These are phyloP conservation scores for Pterobdella sp. DNA, from an alignment of 2,888 invertebrate species.

Conservation along the genomic window DNA sequence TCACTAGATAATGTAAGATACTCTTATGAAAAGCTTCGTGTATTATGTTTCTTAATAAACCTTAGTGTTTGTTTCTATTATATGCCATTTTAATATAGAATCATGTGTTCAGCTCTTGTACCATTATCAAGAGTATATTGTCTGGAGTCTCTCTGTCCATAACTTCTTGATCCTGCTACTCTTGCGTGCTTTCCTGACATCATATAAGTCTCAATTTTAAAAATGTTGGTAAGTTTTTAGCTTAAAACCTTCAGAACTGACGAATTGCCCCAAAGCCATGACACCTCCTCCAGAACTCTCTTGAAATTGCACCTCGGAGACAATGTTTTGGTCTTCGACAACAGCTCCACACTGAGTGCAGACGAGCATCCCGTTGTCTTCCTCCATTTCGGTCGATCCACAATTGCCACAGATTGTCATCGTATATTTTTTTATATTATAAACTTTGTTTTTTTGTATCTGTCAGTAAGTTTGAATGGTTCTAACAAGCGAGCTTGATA, in stretches of 20 bases:
- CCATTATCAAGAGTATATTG: conserved; percentile 82
- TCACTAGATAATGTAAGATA: not conserved
- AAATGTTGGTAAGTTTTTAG: too few species aligned
- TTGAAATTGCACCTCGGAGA: conserved; percentile 90
- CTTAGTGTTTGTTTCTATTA: too few species aligned
- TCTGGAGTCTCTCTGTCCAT: conserved; percentile 63
- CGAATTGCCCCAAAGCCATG: conserved; percentile 84
- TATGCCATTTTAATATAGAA: too few species aligned
- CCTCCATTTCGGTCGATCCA: conserved; percentile 72
- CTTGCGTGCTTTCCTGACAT: conserved; percentile 1
- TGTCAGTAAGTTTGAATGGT: too few species aligned
- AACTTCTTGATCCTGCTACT: conserved; percentile 13
- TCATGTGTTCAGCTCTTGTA: too few species aligned
- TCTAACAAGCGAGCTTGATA: too few species aligned
- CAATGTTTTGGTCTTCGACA: conserved; percentile 88
- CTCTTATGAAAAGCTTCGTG: too few species aligned
- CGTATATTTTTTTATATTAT: too few species aligned
- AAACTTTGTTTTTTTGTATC: too few species aligned
- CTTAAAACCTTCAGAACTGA: conserved; percentile 71
- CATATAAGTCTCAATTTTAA: conserved; percentile 1
- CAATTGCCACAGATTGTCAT: conserved; percentile 51
- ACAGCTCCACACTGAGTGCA: conserved; percentile 94
- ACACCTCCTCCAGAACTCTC: conserved; percentile 80
- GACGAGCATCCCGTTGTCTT: conserved; percentile 88
- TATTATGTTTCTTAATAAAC: too few species aligned